Percentiles rank a stretch among this genome's conserved stretches.
These are phyloP conservation scores for Eulemur rufifrons DNA, from an alignment of 2,113 vertebrate species.

Conservation along the genomic window DNA sequence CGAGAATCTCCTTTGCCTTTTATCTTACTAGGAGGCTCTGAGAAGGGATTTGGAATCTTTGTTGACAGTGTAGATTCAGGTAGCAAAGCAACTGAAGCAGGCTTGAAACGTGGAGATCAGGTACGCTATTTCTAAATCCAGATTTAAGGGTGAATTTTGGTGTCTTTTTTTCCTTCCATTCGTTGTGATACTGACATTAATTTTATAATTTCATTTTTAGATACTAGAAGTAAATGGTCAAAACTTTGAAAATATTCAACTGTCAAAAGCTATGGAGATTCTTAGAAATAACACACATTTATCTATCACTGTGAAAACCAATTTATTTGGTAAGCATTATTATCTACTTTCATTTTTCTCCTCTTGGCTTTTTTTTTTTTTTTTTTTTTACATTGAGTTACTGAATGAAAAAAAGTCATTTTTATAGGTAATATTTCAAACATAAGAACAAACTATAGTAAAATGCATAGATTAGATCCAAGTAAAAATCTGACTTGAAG, in stretches of 20 bases:
- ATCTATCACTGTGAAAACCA: conserved; percentile 99
- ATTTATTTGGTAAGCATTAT: conserved; percentile 92
- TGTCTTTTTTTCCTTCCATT: not conserved
- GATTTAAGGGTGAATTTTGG: not conserved
- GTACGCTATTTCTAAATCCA: conserved; percentile 76
- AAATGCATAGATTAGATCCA: not conserved
- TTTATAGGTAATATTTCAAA: conserved; percentile 28
- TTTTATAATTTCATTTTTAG: conserved; percentile 82
- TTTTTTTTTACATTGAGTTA: not conserved
- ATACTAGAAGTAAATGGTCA: conserved; percentile 99
- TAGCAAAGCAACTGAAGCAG: conserved; percentile 96
- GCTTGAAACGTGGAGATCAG: conserved; percentile 98
- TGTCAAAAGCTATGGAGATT: conserved; percentile 98
- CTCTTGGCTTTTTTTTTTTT: not conserved
- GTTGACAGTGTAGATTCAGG: conserved; percentile 95
- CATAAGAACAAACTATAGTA: not conserved
- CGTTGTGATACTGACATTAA: not conserved
- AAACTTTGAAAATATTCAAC: conserved; percentile 99
- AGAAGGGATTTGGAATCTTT: conserved; percentile 97
- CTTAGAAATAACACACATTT: conserved; percentile 99
- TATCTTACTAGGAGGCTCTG: conserved; percentile 94
- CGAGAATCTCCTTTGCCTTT: conserved; percentile 96
- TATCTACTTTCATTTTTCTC: not conserved
- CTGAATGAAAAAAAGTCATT: conserved; percentile 11
- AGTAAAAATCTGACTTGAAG: not conserved